Conservation (phyloP, 2,113 vertebrate species). For the Brienomyrus longianalis region DNA sequence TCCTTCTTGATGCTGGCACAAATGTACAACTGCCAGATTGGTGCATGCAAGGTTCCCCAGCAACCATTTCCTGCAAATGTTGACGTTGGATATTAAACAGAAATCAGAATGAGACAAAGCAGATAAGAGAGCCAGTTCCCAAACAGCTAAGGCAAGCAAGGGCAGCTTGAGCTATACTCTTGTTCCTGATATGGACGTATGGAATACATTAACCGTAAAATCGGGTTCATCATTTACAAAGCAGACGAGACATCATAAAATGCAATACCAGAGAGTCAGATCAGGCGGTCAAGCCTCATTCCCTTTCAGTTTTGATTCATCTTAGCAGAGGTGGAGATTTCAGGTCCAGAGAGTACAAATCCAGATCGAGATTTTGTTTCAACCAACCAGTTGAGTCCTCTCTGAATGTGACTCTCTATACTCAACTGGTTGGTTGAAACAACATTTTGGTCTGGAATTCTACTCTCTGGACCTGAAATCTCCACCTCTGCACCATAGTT, state of each 20-base stretch:
- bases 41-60: not conserved
- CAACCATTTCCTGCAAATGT: not conserved
- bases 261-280: not conserved
- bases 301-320: conserved; percentile 1
- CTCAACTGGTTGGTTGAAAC: too few species aligned
- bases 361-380: too few species aligned
- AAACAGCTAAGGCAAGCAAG: not conserved
- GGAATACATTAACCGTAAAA: not conserved
- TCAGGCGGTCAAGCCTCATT: not conserved
- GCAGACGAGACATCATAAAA: not conserved
- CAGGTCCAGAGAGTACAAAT: too few species aligned
- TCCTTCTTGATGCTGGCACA: not conserved
- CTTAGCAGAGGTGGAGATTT: not conserved
- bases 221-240: not conserved
- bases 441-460: too few species aligned
- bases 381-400: too few species aligned
- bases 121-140: not conserved
- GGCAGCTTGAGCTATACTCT: not conserved
- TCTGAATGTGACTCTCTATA: too few species aligned
- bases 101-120: not conserved
- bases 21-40: not conserved
- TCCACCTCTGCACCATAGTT: too few species aligned
- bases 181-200: not conserved
- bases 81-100: not conserved
- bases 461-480: too few species aligned